Conservation (phyloP, 2,888 invertebrate species). For the Drosophila engyochracea region DNA sequence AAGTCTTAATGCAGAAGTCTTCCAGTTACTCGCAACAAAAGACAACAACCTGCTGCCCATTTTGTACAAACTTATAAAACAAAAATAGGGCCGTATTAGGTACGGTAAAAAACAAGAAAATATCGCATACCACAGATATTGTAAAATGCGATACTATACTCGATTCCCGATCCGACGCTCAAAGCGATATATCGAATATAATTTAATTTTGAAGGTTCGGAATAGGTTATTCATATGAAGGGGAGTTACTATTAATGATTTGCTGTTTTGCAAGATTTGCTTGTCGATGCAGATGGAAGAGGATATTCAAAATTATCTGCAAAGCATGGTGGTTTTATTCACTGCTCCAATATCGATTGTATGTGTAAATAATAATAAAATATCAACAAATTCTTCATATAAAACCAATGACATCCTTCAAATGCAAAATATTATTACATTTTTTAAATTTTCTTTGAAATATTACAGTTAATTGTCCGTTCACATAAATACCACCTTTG, state of each 20-base stretch:
- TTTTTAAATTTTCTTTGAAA: too few relatives aligned
- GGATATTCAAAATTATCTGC: neutral
- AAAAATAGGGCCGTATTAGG: neutral
- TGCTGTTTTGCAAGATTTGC: neutral
- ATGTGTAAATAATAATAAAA: neutral
- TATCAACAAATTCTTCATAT: neutral
- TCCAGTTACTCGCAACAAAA: neutral
- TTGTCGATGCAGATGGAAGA: neutral
- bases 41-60: conserved; percentile 26
- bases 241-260: neutral
- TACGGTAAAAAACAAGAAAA: neutral
- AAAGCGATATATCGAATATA: neutral
- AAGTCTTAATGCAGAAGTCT: neutral
- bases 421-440: too few relatives aligned
- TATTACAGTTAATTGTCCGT: too few relatives aligned
- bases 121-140: neutral
- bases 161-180: neutral
- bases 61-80: conserved; percentile 6
- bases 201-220: neutral
- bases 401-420: too few relatives aligned
- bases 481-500: neutral
- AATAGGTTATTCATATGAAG: neutral
- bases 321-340: neutral
- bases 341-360: neutral
- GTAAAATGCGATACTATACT: neutral